phyloP scores from a whole-genome alignment of 53 echinoderm and acorn worm species.

The Antedon mediterranea region DNA sequence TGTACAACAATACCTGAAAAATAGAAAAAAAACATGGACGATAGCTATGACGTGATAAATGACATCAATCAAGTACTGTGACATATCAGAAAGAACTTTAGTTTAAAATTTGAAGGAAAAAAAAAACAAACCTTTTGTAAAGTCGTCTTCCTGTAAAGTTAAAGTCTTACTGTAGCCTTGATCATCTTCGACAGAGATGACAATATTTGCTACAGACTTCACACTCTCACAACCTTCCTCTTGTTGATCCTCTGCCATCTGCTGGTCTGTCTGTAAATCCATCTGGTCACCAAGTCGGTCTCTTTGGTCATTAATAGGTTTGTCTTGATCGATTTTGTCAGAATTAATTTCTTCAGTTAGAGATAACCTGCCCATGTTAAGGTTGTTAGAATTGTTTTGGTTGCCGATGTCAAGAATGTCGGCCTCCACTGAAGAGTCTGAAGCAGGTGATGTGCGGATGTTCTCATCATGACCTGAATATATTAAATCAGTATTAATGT shows the following conservation, averaged over 20 bases:
- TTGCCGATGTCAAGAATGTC: background rate
- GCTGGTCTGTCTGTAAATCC: background rate
- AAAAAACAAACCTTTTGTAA: background rate
- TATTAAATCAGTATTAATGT: too few species aligned
- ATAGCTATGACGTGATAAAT: too few species aligned
- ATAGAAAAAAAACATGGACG: too few species aligned
- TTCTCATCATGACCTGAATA: background rate
- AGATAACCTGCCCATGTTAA: background rate
- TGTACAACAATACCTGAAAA: background rate
- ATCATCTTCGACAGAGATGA: constrained; percentile 61
- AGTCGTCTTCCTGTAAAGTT: constrained; percentile 42
- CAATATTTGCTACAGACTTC: constrained; percentile 20
- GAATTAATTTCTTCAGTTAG: background rate
- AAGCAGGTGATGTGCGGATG: background rate
- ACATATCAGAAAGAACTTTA: too few species aligned
- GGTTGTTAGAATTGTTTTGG: background rate
- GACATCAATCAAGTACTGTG: too few species aligned
- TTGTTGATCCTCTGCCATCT: background rate
- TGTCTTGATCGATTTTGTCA: background rate
- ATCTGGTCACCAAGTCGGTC: constrained; percentile 2
- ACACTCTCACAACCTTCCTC: background rate
- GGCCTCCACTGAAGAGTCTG: background rate
- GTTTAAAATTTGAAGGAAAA: too few species aligned
- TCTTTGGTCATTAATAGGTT: constrained; percentile 4
- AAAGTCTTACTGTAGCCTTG: constrained; percentile 34